Evolutionary conservation across 2,797 vertebrate genomes (phyloP).

Genomic region (Anas bernieri): DNA sequence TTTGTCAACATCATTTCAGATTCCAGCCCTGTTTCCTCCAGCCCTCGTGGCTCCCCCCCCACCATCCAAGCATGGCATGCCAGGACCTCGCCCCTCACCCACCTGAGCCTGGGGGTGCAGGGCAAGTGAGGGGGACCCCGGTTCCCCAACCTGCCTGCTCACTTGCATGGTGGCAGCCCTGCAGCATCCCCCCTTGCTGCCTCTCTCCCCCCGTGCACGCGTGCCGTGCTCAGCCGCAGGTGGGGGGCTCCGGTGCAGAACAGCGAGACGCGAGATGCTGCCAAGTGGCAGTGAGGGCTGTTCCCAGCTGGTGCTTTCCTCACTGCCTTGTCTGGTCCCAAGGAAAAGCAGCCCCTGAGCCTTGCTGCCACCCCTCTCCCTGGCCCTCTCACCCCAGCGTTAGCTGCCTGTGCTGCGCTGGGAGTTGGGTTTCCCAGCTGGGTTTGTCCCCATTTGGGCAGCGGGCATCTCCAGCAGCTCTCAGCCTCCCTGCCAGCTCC

Average conservation of each 20-base stretch:
- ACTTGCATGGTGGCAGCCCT: rapidly evolving
- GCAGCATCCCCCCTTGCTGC: background rate
- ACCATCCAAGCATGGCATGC: background rate
- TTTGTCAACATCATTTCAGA: constrained; percentile 75
- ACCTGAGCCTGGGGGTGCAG: rapidly evolving
- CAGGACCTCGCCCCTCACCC: background rate
- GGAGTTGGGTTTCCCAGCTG: background rate
- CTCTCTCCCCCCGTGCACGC: rapidly evolving
- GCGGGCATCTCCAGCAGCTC: background rate
- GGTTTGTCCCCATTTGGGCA: background rate
- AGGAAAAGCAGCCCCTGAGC: background rate
- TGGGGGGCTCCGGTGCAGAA: background rate
- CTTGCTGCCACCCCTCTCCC: background rate
- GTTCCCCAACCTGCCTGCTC: background rate
- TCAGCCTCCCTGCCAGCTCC: background rate
- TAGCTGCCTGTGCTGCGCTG: background rate
- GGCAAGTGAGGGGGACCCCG: background rate
- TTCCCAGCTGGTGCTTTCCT: background rate
- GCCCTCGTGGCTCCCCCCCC: background rate
- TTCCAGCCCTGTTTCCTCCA: constrained; percentile 40
- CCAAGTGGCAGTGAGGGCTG: background rate
- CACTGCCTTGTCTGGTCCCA: background rate
- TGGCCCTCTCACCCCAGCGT: background rate
- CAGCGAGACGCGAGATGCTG: background rate
- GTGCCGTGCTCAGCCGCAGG: background rate